phyloP scores from a whole-genome alignment of 2,113 vertebrate genomes.

The Grus americana region DNA sequence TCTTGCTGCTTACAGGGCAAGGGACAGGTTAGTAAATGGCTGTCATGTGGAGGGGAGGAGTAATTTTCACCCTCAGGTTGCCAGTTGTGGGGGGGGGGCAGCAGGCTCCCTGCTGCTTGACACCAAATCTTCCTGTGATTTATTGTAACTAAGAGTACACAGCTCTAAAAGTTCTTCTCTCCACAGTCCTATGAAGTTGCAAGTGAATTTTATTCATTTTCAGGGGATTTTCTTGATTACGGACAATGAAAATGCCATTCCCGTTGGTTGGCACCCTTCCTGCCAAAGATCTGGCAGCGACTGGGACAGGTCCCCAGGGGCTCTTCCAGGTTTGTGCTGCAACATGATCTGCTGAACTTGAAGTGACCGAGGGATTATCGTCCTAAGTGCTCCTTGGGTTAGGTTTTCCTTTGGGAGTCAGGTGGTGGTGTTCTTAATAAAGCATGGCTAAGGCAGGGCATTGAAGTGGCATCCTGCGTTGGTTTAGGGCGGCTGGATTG shows the following conservation, averaged over 20 bases:
- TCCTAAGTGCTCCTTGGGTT: background rate
- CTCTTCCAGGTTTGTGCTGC: background rate
- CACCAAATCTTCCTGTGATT: background rate
- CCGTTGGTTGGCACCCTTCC: background rate
- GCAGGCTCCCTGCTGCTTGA: background rate
- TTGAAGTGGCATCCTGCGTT: background rate
- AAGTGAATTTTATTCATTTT: background rate
- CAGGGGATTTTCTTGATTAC: background rate
- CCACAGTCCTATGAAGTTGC: background rate
- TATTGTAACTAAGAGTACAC: background rate
- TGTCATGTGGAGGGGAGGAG: background rate
- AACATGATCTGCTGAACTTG: background rate
- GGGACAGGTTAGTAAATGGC: background rate
- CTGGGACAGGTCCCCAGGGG: background rate
- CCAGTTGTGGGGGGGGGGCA: fast-evolving
- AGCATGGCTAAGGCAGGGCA: background rate
- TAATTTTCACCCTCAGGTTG: background rate
- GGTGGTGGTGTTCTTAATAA: background rate
- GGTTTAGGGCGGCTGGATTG: background rate
- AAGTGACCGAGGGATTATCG: background rate
- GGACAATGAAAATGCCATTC: background rate
- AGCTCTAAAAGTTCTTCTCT: background rate
- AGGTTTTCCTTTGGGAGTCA: background rate
- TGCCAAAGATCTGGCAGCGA: background rate
- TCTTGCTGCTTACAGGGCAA: background rate